phyloP scores from a whole-genome alignment of 1,140 invertebrate genomes.

The Leptoteleia sp. region DNA sequence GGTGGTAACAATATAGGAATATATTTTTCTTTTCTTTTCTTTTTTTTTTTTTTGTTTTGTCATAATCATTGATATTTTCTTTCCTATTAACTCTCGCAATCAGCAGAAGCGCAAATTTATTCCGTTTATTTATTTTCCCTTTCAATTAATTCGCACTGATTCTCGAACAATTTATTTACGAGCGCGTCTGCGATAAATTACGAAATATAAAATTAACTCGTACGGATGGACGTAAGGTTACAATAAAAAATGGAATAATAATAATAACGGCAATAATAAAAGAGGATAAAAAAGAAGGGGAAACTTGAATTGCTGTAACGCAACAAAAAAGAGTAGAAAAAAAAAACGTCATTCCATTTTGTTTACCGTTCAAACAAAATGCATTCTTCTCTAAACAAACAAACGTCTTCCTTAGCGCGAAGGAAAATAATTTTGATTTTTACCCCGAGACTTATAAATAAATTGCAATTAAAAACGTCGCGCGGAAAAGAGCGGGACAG shows the following conservation, averaged over 20 bases:
- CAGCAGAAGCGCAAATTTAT: no score
- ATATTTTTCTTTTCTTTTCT: no score
- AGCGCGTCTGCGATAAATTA: constrained; percentile 23
- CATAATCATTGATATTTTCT: no score
- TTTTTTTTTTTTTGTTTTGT: no score
- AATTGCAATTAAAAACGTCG: constrained; percentile 34
- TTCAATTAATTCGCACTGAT: no score
- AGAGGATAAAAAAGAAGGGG: background rate
- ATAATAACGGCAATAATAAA: constrained; percentile 1
- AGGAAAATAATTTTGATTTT: constrained; percentile 43
- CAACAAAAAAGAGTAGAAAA: no score
- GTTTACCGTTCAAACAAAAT: constrained; percentile 45
- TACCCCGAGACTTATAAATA: constrained; percentile 40
- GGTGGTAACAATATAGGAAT: no score
- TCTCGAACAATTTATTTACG: no score
- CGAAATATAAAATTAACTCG: constrained; percentile 22
- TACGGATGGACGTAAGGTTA: constrained; percentile 15
- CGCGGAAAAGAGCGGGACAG: background rate
- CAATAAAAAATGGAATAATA: no score
- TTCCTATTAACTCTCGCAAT: no score
- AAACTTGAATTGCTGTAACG: constrained; percentile 44
- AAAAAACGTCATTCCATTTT: constrained; percentile 46
- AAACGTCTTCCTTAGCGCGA: constrained; percentile 18
- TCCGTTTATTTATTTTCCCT: no score
- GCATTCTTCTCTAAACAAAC: constrained; percentile 40